A percentile compares a stretch with the other conserved stretches of the same genome.
phyloP scores from a whole-genome alignment of 2,888 invertebrate species.

The Lordiphosa fenestrarum region DNA sequence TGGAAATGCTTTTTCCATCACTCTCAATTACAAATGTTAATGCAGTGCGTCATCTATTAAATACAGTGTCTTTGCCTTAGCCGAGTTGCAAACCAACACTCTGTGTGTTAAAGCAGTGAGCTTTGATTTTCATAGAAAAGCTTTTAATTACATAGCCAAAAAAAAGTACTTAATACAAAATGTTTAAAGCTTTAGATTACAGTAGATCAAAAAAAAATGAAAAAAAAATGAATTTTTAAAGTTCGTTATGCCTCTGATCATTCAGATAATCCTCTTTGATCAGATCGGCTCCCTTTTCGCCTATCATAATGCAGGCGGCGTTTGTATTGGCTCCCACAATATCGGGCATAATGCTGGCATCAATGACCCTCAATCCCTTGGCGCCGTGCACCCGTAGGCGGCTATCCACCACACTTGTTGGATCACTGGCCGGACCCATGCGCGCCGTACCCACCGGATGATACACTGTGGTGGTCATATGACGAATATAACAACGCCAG shows the following conservation, averaged over 20 bases:
- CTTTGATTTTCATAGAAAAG: no score
- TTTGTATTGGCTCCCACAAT: slow-evolving; percentile 84
- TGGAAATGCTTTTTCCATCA: no score
- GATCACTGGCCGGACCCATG: slow-evolving; percentile 83
- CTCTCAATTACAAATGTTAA: no score
- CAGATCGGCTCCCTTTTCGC: slow-evolving; percentile 84
- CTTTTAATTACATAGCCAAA: no score
- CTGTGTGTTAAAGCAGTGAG: no score
- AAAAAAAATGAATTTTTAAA: slow-evolving; percentile 24
- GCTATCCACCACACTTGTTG: slow-evolving; percentile 82
- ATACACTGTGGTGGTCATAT: slow-evolving; percentile 88
- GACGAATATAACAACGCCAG: slow-evolving; percentile 91
- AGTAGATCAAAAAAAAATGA: slow-evolving; percentile 4
- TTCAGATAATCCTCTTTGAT: slow-evolving; percentile 81
- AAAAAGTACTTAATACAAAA: slow-evolving; percentile 2
- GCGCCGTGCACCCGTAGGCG: slow-evolving; percentile 82
- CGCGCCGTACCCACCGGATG: slow-evolving; percentile 86
- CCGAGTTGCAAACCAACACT: neutral
- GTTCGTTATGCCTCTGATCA: slow-evolving; percentile 43
- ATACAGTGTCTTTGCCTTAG: neutral
- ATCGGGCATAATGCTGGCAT: slow-evolving; percentile 85
- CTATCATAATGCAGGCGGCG: slow-evolving; percentile 85
- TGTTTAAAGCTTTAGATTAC: slow-evolving; percentile 2
- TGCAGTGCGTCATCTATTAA: neutral
- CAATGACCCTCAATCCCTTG: slow-evolving; percentile 83